A percentile compares a stretch with the other conserved stretches of the same genome.
Conservation (phyloP, 2,888 invertebrate genomes). For the Subacronicta megacephala region DNA sequence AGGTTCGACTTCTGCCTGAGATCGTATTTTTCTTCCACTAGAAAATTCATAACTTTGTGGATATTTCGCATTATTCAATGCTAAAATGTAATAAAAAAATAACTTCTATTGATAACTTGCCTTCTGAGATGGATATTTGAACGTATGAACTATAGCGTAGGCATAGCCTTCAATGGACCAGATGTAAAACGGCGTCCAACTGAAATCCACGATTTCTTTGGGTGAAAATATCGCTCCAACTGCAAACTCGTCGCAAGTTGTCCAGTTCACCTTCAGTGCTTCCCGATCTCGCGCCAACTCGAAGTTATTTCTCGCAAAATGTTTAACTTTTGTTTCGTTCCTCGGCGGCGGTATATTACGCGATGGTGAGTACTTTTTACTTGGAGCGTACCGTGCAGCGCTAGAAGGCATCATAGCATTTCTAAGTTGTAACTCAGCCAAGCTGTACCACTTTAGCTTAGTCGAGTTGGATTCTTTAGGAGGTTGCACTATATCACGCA, state of each 20-base stretch:
- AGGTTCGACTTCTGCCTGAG: too few relatives aligned
- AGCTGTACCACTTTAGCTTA: constrained; percentile 50
- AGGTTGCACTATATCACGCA: constrained; percentile 10
- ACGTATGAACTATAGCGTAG: constrained; percentile 61
- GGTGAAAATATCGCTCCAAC: constrained; percentile 68
- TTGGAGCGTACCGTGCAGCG: neutral
- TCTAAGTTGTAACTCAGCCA: constrained; percentile 51
- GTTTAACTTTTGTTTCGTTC: neutral
- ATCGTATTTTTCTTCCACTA: too few relatives aligned
- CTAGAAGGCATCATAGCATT: constrained; percentile 41
- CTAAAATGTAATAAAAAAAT: too few relatives aligned
- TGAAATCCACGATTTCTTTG: constrained; percentile 67
- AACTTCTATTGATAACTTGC: too few relatives aligned
- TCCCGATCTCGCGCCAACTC: neutral
- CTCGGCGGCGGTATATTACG: rapidly evolving
- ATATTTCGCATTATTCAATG: too few relatives aligned
- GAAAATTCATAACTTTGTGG: too few relatives aligned
- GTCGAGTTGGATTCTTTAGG: constrained; percentile 19
- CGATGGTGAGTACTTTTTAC: neutral
- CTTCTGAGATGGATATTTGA: constrained; percentile 70
- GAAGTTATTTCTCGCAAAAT: constrained; percentile 9
- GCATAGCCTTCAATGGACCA: constrained; percentile 62
- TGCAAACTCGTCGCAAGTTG: constrained; percentile 74
- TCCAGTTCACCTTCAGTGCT: constrained; percentile 59
- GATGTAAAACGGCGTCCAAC: constrained; percentile 77